Conservation (phyloP, 2,888 invertebrate species). For the Phaonia tiefii region DNA sequence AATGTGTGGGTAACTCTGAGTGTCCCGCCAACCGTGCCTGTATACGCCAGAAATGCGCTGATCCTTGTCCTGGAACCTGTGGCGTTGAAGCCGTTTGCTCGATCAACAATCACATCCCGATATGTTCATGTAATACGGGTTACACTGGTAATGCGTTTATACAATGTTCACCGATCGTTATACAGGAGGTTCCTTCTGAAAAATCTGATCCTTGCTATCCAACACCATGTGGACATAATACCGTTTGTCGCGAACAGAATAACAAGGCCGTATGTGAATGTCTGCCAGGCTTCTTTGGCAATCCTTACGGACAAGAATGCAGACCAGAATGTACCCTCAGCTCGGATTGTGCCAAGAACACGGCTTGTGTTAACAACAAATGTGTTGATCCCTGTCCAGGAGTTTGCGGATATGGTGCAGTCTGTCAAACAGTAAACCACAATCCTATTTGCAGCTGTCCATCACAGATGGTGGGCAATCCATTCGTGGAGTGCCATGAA, state of each 20-base stretch:
- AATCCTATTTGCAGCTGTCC: slow-evolving; percentile 92
- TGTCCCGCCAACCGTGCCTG: slow-evolving; percentile 92
- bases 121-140: slow-evolving; percentile 84
- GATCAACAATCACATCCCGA: slow-evolving; percentile 86
- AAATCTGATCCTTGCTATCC: slow-evolving; percentile 84
- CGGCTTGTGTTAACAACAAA: slow-evolving; percentile 89
- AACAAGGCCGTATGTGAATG: slow-evolving; percentile 87
- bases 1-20: slow-evolving; percentile 92
- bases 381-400: slow-evolving; percentile 91
- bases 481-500: slow-evolving; percentile 86
- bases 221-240: slow-evolving; percentile 90
- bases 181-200: slow-evolving; percentile 70
- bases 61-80: slow-evolving; percentile 91
- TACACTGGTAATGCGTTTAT: slow-evolving; percentile 85
- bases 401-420: slow-evolving; percentile 88
- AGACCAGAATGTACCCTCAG: slow-evolving; percentile 91
- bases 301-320: slow-evolving; percentile 86
- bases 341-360: slow-evolving; percentile 88
- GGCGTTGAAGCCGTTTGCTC: slow-evolving; percentile 91
- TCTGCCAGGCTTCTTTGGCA: slow-evolving; percentile 87
- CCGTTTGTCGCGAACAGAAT: slow-evolving; percentile 84
- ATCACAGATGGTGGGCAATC: slow-evolving; percentile 88
- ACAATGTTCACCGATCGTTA: slow-evolving; percentile 80
- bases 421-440: slow-evolving; percentile 91
- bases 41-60: slow-evolving; percentile 89